phyloP scores from a whole-genome alignment of 2,888 invertebrate genomes.

The Chaetoderma sp. region DNA sequence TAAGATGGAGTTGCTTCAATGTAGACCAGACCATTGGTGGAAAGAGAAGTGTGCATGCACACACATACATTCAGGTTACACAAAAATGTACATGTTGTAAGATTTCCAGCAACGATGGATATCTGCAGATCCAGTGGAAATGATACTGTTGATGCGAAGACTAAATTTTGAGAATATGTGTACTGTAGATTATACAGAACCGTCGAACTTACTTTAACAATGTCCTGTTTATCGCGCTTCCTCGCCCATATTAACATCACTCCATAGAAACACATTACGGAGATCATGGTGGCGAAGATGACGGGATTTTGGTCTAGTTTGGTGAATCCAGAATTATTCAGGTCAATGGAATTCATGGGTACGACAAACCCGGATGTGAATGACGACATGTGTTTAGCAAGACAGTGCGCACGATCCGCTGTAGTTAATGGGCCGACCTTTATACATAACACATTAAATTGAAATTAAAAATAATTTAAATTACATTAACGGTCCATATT shows the following conservation, averaged over 20 bases:
- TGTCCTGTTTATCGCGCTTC: conserved; percentile 34
- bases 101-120: too few species aligned
- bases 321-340: conserved; percentile 39
- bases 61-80: too few species aligned
- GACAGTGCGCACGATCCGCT: conserved; percentile 40
- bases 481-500: too few species aligned
- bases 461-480: too few species aligned
- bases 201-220: conserved; percentile 26
- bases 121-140: too few species aligned
- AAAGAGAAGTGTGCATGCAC: too few species aligned
- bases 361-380: conserved; percentile 33
- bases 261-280: conserved; percentile 37
- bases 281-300: conserved; percentile 38
- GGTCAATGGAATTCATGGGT: conserved; percentile 42
- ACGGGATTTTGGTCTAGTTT: conserved; percentile 42
- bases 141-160: too few species aligned
- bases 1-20: too few species aligned
- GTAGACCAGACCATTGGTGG: too few species aligned
- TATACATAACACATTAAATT: background rate
- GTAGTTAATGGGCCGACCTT: conserved; percentile 44
- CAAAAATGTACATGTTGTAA: too few species aligned
- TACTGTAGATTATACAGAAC: too few species aligned
- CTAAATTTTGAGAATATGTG: too few species aligned
- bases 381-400: conserved; percentile 34
- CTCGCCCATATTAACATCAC: conserved; percentile 36